Conservation (phyloP, 2,797 vertebrate genomes). For the Potorous gilbertii region DNA sequence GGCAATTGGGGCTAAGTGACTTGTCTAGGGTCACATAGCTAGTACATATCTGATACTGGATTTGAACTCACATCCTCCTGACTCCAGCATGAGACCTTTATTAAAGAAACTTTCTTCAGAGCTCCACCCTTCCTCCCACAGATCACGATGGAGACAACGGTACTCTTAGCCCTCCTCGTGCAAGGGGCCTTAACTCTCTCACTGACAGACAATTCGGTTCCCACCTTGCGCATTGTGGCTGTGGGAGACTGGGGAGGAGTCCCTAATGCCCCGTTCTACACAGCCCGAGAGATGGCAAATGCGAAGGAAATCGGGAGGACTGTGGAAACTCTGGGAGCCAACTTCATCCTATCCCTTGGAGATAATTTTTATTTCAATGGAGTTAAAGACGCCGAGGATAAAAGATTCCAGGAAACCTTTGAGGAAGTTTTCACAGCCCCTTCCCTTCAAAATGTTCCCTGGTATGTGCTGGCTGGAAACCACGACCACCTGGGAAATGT, state of each 20-base stretch:
- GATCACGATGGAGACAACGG: slow-evolving; percentile 52
- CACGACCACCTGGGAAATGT: slow-evolving; percentile 95
- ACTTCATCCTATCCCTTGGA: slow-evolving; percentile 93
- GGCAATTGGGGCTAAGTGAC: no score
- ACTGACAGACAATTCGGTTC: not conserved
- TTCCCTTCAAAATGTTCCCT: slow-evolving; percentile 88
- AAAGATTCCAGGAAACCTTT: slow-evolving; percentile 94
- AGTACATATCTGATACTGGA: no score
- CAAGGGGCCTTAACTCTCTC: slow-evolving; percentile 25
- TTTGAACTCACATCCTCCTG: no score
- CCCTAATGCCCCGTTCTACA: slow-evolving; percentile 90
- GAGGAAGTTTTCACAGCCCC: slow-evolving; percentile 90
- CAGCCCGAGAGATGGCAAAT: slow-evolving; percentile 89
- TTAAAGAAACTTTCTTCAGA: no score
- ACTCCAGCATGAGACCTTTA: not conserved
- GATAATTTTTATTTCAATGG: slow-evolving; percentile 97
- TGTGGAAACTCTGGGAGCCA: slow-evolving; percentile 86
- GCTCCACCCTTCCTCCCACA: no score
- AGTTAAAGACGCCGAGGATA: slow-evolving; percentile 89
- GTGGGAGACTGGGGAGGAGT: slow-evolving; percentile 96
- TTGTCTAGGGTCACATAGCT: no score
- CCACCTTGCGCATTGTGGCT: slow-evolving; percentile 91
- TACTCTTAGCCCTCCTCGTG: slow-evolving; percentile 54
- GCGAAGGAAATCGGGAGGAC: slow-evolving; percentile 89
- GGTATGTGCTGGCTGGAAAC: slow-evolving; percentile 95